Evolutionary conservation across 2,888 invertebrate species (phyloP).

Genomic region (Latrodectus elegans): DNA sequence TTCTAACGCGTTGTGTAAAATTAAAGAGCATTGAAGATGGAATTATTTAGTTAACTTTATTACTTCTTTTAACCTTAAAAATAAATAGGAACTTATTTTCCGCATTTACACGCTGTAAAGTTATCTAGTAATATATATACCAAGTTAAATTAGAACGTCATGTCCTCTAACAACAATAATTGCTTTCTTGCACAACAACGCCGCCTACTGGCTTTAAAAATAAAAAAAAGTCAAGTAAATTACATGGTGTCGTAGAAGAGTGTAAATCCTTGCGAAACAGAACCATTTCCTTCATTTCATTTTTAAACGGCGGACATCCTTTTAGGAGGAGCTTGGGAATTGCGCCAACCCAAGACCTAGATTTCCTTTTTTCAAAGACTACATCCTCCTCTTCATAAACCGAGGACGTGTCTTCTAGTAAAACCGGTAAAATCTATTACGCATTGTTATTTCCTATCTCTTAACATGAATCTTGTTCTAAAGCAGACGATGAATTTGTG

Average conservation of each 20-base stretch:
- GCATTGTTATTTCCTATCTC: no score
- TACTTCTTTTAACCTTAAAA: neutral
- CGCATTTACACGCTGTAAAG: neutral
- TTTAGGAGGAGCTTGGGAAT: constrained; percentile 3
- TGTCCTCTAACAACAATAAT: neutral
- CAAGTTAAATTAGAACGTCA: neutral
- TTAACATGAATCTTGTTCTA: no score
- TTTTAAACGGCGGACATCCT: constrained; percentile 62
- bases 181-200: neutral
- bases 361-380: constrained; percentile 6
- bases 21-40: no score
- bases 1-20: no score
- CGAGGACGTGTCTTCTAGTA: no score
- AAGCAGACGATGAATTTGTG: no score
- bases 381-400: constrained; percentile 14
- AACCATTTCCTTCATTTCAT: constrained; percentile 56
- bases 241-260: constrained; percentile 12
- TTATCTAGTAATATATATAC: neutral
- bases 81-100: neutral
- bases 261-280: constrained; percentile 25
- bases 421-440: no score
- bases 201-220: neutral
- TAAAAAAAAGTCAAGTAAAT: neutral
- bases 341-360: no score
- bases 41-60: neutral